A percentile compares a stretch with the other conserved stretches of the same genome.
These are phyloP conservation scores for Amphiprion ocellaris DNA, from an alignment of 2,113 vertebrate genomes.

Conservation along the genomic window DNA sequence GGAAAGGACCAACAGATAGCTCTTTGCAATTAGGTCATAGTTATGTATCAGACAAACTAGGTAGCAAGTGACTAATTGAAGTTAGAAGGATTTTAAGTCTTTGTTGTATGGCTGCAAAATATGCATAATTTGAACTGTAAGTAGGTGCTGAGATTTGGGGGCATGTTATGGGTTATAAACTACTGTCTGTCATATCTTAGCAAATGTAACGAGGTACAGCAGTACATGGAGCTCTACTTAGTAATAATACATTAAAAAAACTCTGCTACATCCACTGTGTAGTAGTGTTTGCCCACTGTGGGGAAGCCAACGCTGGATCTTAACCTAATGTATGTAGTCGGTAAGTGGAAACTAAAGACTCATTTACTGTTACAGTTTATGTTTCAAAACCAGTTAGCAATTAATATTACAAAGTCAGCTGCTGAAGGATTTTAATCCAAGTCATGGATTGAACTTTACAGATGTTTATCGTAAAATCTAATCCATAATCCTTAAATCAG, in stretches of 20 bases:
- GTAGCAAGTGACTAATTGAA: neutral
- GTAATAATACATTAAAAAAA: no score
- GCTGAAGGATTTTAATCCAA: neutral
- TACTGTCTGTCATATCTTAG: no score
- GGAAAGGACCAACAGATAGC: neutral
- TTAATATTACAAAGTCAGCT: neutral
- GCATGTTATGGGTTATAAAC: neutral
- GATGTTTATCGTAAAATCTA: neutral
- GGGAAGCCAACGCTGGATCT: neutral
- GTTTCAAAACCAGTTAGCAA: neutral
- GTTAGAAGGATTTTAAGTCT: neutral
- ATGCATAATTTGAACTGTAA: neutral
- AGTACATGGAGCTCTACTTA: no score
- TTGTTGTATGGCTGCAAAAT: neutral
- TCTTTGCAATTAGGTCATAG: conserved; percentile 6
- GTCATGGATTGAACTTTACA: neutral
- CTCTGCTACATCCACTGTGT: no score
- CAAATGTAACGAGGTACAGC: no score
- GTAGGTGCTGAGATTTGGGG: neutral
- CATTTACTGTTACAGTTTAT: no score
- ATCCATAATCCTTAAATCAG: no score
- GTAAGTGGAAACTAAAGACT: no score
- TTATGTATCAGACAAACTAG: neutral
- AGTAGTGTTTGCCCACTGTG: no score
- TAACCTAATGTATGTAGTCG: neutral